Evolutionary conservation across 2,113 vertebrate species (phyloP), one percentile per base, ranked within the genome.

Genomic region (Pelusios castaneus): DNA sequence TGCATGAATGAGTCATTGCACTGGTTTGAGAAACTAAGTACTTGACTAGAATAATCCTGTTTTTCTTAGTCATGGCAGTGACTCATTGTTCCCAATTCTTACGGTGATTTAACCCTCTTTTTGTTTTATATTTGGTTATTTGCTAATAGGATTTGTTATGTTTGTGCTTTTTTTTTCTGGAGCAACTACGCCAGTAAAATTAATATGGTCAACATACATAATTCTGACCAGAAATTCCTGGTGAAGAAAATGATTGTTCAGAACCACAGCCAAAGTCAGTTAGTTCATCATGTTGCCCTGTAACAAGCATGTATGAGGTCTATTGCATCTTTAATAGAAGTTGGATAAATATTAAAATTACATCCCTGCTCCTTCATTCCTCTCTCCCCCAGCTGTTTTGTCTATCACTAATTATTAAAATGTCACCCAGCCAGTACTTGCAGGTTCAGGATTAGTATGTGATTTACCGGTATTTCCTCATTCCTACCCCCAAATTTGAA

Each of bases 31-130:
- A 85, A 82, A 45, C 75, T 82, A 17, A 79, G 51, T 67, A 93
- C 82, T 86, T 89, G 89, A 82, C 87, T 90, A 89, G 94, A 95
- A 95, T 49, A 90, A 94, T 88, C 24, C 80, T 80, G 63, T 88
- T 90, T 91, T 58, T 94, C 82, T 82, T 80, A 77, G 41, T 93
- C 76, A 63, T 55, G 34, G 73, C 73, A 94, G 56, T 85, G 31
- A 56, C 5, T 49, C 90, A 83, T 19, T 82, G 10, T 87, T 94
- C 54, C 82, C 76, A 91, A 22, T 34, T 91, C 8, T 87, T 84
- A 80, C 76, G 43, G 9, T 80, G 38, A 49, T 84, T 89, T 94
- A 88, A 84, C 4, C 45, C n/a, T 87, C 92, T 90, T 80, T 3
- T 82, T 58, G 41, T 31, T 43, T 89, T 85, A 52, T 93, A 63